Evolutionary conservation across 1,140 invertebrate species (phyloP), one percentile per base, ranked within the genome.

Genomic region (Dendrolimus punctatus): DNA sequence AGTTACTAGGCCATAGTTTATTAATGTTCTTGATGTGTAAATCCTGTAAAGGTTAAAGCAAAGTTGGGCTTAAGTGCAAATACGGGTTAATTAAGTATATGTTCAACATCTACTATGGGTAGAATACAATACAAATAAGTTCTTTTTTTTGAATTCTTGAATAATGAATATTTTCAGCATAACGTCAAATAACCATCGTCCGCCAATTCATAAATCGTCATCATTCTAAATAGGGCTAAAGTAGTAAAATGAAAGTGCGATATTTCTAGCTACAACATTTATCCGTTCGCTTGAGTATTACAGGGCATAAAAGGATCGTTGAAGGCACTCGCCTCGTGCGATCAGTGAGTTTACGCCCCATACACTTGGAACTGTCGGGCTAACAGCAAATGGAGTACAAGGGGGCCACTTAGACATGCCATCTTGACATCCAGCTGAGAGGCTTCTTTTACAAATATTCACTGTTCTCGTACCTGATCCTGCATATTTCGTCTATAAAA

Each of bases 261-360:
- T 49, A 49, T 52, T 50, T 62, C 50, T 53, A 51, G 23, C 1
- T 53, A 53, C 4, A 46, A 45, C 56, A 51, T 61, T 55, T 58
- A 56, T 62, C 51, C 53, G 38, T 49, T 62, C 46, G 48, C 49
- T n/a, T 46, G 41, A n/a, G 57, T 58, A 57, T 57, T 57, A 58
- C 56, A 51, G 41, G 39, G 43, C 55, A 51, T 60, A 57, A 60
- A 65, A 62, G 51, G 63, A 59, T 59, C 60, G 57, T 62, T 59
- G 51, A 55, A 62, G 57, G 58, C 54, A 53, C 56, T 56, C 62
- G 48, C 53, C 37, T 49, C 41, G 39, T 52, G 40, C 56, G 60
- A 66, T 66, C 59, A 57, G 48, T 52, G 49, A 60, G 55, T 60
- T 60, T 58, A 60, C 52, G 58, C 52, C 55, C 55, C 55, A 55